phyloP scores from a whole-genome alignment of 2,113 vertebrate species.

The Pomatostomus ruficeps region DNA sequence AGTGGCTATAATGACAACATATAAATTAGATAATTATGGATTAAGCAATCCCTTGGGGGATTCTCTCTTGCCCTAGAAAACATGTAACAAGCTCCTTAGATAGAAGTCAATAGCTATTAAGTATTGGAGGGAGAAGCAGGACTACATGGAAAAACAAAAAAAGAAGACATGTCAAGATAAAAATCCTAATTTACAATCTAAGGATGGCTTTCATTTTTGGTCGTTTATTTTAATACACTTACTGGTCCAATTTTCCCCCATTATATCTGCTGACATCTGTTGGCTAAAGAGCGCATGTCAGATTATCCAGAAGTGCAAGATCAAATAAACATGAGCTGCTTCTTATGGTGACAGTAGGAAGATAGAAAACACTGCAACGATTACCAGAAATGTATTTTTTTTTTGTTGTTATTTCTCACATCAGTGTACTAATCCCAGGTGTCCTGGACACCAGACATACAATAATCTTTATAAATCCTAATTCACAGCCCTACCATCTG shows the following conservation, averaged over 20 bases:
- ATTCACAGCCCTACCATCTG: slow-evolving; percentile 69
- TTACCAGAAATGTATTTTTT: slow-evolving; percentile 27
- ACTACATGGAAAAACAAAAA: not conserved
- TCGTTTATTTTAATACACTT: slow-evolving; percentile 16
- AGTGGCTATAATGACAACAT: slow-evolving; percentile 26
- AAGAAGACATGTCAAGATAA: not conserved
- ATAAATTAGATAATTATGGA: slow-evolving; percentile 61
- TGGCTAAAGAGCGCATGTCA: not conserved
- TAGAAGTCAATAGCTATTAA: not conserved
- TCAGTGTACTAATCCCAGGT: slow-evolving; percentile 60
- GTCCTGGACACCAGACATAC: slow-evolving; percentile 50
- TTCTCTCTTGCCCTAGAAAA: slow-evolving; percentile 34
- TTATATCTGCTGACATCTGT: slow-evolving; percentile 32
- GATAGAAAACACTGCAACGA: slow-evolving; percentile 39
- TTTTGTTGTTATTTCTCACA: slow-evolving; percentile 39
- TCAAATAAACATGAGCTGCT: slow-evolving; percentile 31
- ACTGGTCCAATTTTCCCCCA: slow-evolving; percentile 2
- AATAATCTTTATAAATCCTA: slow-evolving; percentile 73
- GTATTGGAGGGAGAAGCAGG: not conserved
- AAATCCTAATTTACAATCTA: not conserved
- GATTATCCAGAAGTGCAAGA: slow-evolving; percentile 25
- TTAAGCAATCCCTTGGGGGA: slow-evolving; percentile 35
- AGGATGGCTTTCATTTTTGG: not conserved
- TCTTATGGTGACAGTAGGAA: slow-evolving; percentile 46
- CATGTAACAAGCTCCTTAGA: not conserved